These are phyloP conservation scores for Pardalotus punctatus DNA, from an alignment of 2,113 vertebrate genomes.

Conservation along the genomic window DNA sequence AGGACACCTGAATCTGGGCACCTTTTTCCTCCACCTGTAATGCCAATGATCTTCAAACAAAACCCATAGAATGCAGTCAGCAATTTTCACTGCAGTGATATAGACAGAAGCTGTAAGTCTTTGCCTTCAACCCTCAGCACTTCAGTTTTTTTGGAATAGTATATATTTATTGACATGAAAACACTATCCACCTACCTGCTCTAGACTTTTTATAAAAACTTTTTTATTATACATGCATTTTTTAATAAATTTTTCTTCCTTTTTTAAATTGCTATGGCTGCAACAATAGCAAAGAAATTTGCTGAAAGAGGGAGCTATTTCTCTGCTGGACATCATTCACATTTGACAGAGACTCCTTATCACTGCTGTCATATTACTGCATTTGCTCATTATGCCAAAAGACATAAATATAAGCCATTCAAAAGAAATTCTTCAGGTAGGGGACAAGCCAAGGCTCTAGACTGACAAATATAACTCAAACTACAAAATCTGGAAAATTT, in stretches of 20 bases:
- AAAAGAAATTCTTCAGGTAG: background rate
- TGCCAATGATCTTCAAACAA: background rate
- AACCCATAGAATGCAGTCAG: background rate
- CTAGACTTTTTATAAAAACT: background rate
- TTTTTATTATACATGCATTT: no score
- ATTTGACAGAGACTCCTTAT: background rate
- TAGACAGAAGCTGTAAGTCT: background rate
- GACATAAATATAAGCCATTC: background rate
- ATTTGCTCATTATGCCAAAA: background rate
- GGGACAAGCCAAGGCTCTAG: background rate
- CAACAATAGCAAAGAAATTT: background rate
- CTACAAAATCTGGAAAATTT: background rate
- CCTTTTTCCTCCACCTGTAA: background rate
- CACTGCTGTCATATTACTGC: background rate
- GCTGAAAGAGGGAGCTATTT: background rate
- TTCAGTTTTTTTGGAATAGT: background rate
- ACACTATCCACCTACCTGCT: background rate
- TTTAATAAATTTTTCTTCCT: no score
- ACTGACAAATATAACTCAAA: background rate
- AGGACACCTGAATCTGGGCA: background rate
- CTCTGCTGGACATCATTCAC: background rate
- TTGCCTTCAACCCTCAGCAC: background rate
- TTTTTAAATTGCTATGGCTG: background rate
- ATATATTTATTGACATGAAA: background rate
- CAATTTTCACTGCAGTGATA: background rate